phyloP scores from a whole-genome alignment of 2,888 invertebrate species.

The Cheilosia urbana region DNA sequence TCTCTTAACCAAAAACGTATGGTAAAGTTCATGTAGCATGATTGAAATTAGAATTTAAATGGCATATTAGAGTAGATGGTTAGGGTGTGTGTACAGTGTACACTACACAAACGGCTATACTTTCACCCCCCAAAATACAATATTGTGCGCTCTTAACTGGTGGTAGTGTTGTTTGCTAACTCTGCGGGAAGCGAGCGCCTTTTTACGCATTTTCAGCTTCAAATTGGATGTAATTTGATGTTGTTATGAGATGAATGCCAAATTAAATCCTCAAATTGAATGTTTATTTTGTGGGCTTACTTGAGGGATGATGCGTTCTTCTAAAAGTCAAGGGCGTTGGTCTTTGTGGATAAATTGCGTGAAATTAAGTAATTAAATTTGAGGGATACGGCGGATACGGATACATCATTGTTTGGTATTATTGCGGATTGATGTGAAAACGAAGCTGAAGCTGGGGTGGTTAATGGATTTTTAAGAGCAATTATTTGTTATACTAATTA shows the following conservation, averaged over 20 bases:
- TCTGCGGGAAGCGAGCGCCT: conserved; percentile 17
- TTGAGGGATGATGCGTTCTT: conserved; percentile 43
- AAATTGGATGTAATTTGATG: conserved; percentile 67
- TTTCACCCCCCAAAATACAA: conserved; percentile 50
- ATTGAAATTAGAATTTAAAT: conserved; percentile 66
- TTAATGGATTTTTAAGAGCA: background rate
- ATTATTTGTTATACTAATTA: too few species aligned
- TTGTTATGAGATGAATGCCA: conserved; percentile 68
- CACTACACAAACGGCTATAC: conserved; percentile 1
- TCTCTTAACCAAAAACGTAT: conserved; percentile 8
- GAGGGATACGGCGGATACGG: background rate
- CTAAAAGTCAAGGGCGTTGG: conserved; percentile 57
- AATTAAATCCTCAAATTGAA: conserved; percentile 66
- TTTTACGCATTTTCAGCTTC: conserved; percentile 44
- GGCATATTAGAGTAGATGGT: conserved; percentile 36
- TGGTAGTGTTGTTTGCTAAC: conserved; percentile 18
- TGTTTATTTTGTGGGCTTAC: conserved; percentile 50
- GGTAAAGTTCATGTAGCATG: conserved; percentile 65
- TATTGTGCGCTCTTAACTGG: conserved; percentile 8
- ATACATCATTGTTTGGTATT: background rate
- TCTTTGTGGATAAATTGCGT: conserved; percentile 52
- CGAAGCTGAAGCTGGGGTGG: conserved; percentile 10
- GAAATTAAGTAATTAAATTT: conserved; percentile 65
- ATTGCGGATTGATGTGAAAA: background rate
- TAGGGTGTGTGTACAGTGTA: conserved; percentile 42